Evolutionary conservation across 2,797 vertebrate genomes (phyloP), one percentile per base, ranked within the genome.

Genomic region (Crypturellus tataupa): DNA sequence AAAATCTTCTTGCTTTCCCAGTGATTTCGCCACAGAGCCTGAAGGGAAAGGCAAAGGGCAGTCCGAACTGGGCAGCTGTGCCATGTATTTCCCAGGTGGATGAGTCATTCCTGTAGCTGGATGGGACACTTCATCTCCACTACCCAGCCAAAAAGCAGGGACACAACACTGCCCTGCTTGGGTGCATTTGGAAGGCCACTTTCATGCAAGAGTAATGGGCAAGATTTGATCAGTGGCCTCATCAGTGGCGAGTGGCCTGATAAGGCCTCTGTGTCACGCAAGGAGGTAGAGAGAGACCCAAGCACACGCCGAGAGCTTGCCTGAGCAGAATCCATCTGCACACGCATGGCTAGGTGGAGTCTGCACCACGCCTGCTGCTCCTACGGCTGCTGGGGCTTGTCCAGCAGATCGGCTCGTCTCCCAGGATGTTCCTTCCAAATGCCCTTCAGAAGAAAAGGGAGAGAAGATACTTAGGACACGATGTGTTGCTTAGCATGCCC

Each of bases 271-370:
- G 17, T 35, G 27, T 71, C 56, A 62, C 4, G 3, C 24, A 68
- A 3, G 19, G 14, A 88, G 56, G 24, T 5, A 3, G 19, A 49
- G 47, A 3, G 19, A 49, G 47, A 60, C 55, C 59, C 35, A 23
- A 78, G 8, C 1, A 0, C 13, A 8, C 0, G 1, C 0, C 0
- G 0, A 62, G 64, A 19, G 35, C 53, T 67, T 37, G 20, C 27
- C 1, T 3, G 60, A 83, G 64, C 47, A 85, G 85, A 60, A 14
- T 65, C 18, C 79, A 73, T 35, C 35, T 44, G 59, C 35, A 69
- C 1, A 0, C 17, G 12, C 33, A 49, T 0, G 1, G 37, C 46
- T 65, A n/a, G 49, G 49, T 51, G 49, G 37, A 93, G 44, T 23
- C 39, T 2, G 5, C 84, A 39, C 44, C 85, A 90, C 62, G 63